Evolutionary conservation across 2,888 invertebrate genomes (phyloP).

Genomic region (Diogma glabrata): DNA sequence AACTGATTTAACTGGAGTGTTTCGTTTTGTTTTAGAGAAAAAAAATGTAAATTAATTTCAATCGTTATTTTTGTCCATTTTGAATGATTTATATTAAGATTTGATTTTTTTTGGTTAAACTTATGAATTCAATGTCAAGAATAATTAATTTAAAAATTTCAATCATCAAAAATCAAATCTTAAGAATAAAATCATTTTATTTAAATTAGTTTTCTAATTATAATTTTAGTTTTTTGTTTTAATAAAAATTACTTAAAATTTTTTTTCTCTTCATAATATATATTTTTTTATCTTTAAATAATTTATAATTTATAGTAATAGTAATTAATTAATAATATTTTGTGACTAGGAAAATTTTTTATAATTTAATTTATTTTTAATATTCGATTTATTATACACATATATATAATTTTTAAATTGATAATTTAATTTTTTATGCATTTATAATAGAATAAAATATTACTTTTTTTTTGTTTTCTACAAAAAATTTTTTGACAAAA

Average conservation of each 20-base stretch:
- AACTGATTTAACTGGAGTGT: too few relatives aligned
- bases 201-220: background rate
- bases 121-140: background rate
- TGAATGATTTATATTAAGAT: background rate
- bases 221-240: slow-evolving; percentile 4
- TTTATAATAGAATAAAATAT: too few relatives aligned
- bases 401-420: background rate
- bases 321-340: too few relatives aligned
- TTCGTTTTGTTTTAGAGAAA: background rate
- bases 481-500: too few relatives aligned
- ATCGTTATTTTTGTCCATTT: background rate
- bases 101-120: background rate
- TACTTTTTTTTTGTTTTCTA: too few relatives aligned
- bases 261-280: background rate
- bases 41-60: slow-evolving; percentile 1
- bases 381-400: too few relatives aligned
- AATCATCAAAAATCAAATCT: background rate
- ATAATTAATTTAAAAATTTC: slow-evolving; percentile 2
- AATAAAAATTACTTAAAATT: slow-evolving; percentile 4
- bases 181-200: too few relatives aligned
- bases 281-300: too few relatives aligned
- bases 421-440: slow-evolving; percentile 1
- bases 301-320: too few relatives aligned
- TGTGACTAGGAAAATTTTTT: too few relatives aligned
- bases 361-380: background rate